Evolutionary conservation across 2,797 vertebrate species (phyloP), one percentile per base, ranked within the genome.

Genomic region (Liasis olivaceus): DNA sequence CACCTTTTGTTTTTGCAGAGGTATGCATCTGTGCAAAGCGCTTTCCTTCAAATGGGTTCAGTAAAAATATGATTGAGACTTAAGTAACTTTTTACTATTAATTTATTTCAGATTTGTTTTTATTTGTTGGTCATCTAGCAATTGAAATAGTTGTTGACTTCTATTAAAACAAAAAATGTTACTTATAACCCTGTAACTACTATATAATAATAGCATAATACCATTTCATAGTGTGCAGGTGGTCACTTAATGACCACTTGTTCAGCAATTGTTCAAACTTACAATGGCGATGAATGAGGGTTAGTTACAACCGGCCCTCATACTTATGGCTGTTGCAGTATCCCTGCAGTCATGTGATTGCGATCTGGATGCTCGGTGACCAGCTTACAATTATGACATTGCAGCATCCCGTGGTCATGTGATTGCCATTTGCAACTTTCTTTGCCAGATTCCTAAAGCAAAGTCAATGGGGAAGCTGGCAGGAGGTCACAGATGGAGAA

Each of bases 1-100:
- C 99, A 3, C 97, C 98, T 88, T 99, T 99, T 94, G 98, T 99
- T 93, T 99, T 98, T 90, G 98, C 99, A 31, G 99, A 99, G 98
- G 99, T 99, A 97, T 95, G 54, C 94, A 84, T 0, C 5, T 58
- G 9, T 89, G 31, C 63, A 89, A 89, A 26, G 20, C 51, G 26
- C 59, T 66, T 63, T 91, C 66, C 31, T 42, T n/a, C 54, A 56
- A 54, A 64, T 58, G 1, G 15, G 5, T 14, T 56, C 2, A 84
- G 31, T 64, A 31, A 56, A 87, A 56, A 64, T n/a, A 63, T 58
- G n/a, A 56, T 56, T 77, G 58, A 87, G 42, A 62, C 4, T 59
- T 36, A 77, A 89, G 31, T 22, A 42, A 26, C 42, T n/a, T 14
- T 63, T 28, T 81, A 12, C 72, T 47, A 42, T 81, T 47, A 24